Percentiles rank a stretch among this genome's conserved stretches.
Conservation (phyloP, 2,797 vertebrate species). For the Lophotriccus pileatus region DNA sequence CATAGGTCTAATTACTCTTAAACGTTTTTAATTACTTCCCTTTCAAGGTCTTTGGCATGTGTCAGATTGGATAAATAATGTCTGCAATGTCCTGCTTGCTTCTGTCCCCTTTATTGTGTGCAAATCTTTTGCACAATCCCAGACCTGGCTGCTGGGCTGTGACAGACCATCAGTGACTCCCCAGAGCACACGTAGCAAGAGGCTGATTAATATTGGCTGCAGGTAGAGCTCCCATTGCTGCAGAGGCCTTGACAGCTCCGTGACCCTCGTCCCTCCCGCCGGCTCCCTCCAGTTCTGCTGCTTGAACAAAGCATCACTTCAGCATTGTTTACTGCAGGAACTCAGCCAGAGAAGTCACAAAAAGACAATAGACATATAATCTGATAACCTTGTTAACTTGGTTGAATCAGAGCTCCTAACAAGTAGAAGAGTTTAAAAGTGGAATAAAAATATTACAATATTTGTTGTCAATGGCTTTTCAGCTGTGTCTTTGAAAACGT, state of each 20-base stretch:
- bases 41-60: not conserved
- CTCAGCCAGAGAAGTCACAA: slow-evolving; percentile 61
- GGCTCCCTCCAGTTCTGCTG: slow-evolving; percentile 4
- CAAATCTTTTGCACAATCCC: not conserved
- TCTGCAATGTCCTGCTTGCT: not conserved
- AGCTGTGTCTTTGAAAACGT: slow-evolving; percentile 40
- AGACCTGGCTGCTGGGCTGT: not conserved
- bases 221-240: slow-evolving; percentile 18
- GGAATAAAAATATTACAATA: slow-evolving; percentile 64
- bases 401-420: slow-evolving; percentile 61
- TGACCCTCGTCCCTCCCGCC: slow-evolving; percentile 39
- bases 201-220: slow-evolving; percentile 31
- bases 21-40: not conserved
- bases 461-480: slow-evolving; percentile 65
- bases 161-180: not conserved
- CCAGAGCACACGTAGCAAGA: not conserved
- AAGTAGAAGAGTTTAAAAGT: slow-evolving; percentile 58
- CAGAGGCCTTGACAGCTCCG: slow-evolving; percentile 64
- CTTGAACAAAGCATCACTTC: slow-evolving; percentile 68
- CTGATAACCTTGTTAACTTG: slow-evolving; percentile 73
- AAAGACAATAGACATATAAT: slow-evolving; percentile 69
- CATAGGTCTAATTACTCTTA: not conserved
- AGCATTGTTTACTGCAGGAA: slow-evolving; percentile 52
- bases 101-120: not conserved
- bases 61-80: not conserved